phyloP scores from a whole-genome alignment of 2,888 invertebrate genomes.

The Eupithecia dodoneata region DNA sequence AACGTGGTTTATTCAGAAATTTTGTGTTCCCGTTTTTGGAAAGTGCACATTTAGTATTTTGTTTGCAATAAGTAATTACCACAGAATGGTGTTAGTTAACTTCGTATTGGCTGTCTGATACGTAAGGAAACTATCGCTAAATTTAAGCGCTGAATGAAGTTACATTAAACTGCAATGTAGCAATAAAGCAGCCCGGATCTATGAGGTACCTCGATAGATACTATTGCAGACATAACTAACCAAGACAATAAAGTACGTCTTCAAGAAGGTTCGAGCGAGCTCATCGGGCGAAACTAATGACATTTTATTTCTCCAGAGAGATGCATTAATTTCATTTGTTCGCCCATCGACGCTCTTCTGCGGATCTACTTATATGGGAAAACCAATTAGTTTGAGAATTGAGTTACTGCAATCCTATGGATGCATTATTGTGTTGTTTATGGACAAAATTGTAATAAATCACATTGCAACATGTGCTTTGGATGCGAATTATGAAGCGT shows the following conservation, averaged over 20 bases:
- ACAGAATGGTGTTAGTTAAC: not conserved
- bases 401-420: conserved; percentile 36
- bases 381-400: conserved; percentile 60
- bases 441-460: conserved; percentile 33
- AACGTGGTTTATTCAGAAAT: conserved; percentile 36
- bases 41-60: not conserved
- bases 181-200: conserved; percentile 34
- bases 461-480: conserved; percentile 28
- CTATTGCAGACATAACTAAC: conserved; percentile 45
- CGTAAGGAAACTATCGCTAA: not conserved
- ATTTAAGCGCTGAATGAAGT: conserved; percentile 12
- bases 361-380: conserved; percentile 71
- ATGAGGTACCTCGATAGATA: conserved; percentile 30
- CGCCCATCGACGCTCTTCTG: conserved; percentile 73
- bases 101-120: not conserved
- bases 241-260: conserved; percentile 62
- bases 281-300: conserved; percentile 80
- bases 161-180: conserved; percentile 26
- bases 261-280: conserved; percentile 64
- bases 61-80: not conserved
- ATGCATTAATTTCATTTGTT: conserved; percentile 83
- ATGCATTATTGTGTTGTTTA: conserved; percentile 35
- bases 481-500: conserved; percentile 30
- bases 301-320: conserved; percentile 81
- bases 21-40: not conserved